Conservation (phyloP, 2,113 vertebrate species). For the Gambusia affinis region DNA sequence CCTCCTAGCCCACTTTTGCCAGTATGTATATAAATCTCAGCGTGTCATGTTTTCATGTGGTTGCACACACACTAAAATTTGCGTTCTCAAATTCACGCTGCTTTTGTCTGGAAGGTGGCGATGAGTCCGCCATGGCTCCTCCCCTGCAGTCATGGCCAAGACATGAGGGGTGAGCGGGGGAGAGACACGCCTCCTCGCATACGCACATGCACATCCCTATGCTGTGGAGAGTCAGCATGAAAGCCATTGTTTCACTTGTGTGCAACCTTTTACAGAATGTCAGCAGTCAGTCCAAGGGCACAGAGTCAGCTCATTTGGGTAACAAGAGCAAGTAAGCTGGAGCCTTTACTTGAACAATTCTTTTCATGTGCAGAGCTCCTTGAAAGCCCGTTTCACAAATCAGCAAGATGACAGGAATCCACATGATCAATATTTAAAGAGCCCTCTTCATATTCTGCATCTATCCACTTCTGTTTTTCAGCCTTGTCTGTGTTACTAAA, state of each 20-base stretch:
- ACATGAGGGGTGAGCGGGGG: constrained; percentile 40
- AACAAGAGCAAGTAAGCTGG: neutral
- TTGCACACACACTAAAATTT: constrained; percentile 16
- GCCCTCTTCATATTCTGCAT: constrained; percentile 4
- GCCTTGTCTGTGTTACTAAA: constrained; percentile 12
- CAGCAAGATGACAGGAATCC: neutral
- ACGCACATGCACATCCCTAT: constrained; percentile 20
- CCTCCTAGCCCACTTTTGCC: neutral
- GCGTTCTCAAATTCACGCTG: constrained; percentile 32
- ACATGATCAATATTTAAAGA: constrained; percentile 45
- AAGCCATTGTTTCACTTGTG: neutral
- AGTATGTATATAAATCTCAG: neutral
- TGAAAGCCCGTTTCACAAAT: neutral
- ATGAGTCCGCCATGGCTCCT: constrained; percentile 62
- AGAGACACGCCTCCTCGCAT: constrained; percentile 43
- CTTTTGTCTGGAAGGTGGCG: constrained; percentile 75
- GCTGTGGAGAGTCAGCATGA: constrained; percentile 6
- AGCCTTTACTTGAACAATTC: neutral
- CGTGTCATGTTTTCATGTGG: constrained; percentile 14
- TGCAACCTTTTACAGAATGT: constrained; percentile 1
- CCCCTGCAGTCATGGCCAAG: constrained; percentile 68
- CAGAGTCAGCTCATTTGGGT: neutral
- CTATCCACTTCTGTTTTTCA: constrained; percentile 10
- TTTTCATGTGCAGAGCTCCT: neutral
- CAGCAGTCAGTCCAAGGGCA: neutral